phyloP scores from a whole-genome alignment of 2,113 vertebrate species.

The Cnemophilus loriae region DNA sequence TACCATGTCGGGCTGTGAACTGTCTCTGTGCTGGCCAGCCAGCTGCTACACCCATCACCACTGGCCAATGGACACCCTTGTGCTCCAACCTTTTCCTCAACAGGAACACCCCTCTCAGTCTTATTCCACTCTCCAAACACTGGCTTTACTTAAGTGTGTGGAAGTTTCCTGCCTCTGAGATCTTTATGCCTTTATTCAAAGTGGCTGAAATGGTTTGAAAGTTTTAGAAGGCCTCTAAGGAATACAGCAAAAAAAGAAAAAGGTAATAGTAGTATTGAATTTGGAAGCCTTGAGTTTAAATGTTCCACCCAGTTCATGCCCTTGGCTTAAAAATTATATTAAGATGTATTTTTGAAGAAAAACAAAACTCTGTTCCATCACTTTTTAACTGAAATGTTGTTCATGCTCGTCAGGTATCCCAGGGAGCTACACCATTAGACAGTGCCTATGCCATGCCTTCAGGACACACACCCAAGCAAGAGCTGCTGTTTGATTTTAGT shows the following conservation, averaged over 20 bases:
- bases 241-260: not conserved
- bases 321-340: not conserved
- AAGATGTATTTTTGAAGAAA: not conserved
- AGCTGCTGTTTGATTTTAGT: not conserved
- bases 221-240: not conserved
- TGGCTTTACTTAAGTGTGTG: not conserved
- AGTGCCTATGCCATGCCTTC: not conserved
- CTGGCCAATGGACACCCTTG: not conserved
- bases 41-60: rapidly evolving
- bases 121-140: not conserved
- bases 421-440: not conserved
- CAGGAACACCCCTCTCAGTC: not conserved
- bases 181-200: not conserved
- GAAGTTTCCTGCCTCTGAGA: not conserved
- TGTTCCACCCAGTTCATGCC: not conserved
- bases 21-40: not conserved
- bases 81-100: not conserved
- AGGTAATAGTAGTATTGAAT: not conserved
- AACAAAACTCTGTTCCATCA: not conserved
- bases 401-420: not conserved
- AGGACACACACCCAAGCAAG: not conserved
- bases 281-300: not conserved
- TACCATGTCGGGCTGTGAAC: rapidly evolving
- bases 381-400: not conserved
- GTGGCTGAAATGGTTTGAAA: not conserved